A percentile compares a stretch with the other conserved stretches of the same genome.
Conservation (phyloP, 2,797 vertebrate genomes). For the Lepus townsendii region DNA sequence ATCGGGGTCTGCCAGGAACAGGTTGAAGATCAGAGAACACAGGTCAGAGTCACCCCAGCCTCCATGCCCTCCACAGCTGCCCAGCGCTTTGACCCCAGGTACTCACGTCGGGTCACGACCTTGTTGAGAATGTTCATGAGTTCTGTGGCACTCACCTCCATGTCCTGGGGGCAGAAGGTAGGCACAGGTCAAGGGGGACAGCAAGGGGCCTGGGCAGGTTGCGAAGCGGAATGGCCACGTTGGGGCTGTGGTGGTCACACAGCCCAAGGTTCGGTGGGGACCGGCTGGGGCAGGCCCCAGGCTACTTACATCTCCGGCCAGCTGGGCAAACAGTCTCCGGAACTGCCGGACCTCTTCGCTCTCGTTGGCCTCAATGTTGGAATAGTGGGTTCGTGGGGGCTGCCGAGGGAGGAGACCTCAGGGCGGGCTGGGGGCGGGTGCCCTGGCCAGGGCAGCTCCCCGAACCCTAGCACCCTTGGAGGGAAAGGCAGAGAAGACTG, state of each 20-base stretch:
- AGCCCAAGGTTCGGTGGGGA: not conserved
- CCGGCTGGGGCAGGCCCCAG: too few species aligned
- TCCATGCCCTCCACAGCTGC: not conserved
- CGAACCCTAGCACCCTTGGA: not conserved
- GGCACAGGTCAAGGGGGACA: not conserved
- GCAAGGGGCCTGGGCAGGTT: not conserved
- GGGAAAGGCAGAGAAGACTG: not conserved
- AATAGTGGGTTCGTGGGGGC: slow-evolving; percentile 90
- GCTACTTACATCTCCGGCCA: slow-evolving; percentile 94
- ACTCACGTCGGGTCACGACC: slow-evolving; percentile 92
- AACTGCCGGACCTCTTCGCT: slow-evolving; percentile 93
- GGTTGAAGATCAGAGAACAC: slow-evolving; percentile 39
- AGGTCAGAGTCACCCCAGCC: not conserved
- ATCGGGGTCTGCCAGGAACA: slow-evolving; percentile 85
- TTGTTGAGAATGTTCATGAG: slow-evolving; percentile 95
- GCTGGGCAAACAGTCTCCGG: slow-evolving; percentile 92
- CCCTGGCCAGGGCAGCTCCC: not conserved
- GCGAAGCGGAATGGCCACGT: not conserved
- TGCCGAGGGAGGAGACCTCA: slow-evolving; percentile 81
- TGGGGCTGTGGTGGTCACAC: not conserved
- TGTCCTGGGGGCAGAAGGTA: slow-evolving; percentile 89
- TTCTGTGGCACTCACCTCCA: slow-evolving; percentile 94
- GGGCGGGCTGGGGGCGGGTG: not conserved
- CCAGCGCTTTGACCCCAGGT: not conserved
- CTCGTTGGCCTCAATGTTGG: slow-evolving; percentile 89